A percentile compares a stretch with the other conserved stretches of the same genome.
Conservation (phyloP, 2,888 invertebrate species). For the Odontothrips loti region DNA sequence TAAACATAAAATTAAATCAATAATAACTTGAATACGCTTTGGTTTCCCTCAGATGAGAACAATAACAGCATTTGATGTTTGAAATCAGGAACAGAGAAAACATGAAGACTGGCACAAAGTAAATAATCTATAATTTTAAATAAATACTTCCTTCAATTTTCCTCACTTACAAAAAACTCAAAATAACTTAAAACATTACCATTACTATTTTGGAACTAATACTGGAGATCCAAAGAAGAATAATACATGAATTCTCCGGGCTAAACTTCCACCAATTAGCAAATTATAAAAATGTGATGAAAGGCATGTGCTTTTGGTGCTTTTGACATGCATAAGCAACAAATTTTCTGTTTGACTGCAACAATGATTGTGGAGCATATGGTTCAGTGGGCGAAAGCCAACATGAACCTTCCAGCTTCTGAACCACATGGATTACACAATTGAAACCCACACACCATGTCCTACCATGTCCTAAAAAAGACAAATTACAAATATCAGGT, state of each 20-base stretch:
- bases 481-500: too few species aligned
- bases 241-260: neutral
- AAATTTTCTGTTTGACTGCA: too few species aligned
- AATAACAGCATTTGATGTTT: neutral
- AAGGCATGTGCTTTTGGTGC: too few species aligned
- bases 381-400: too few species aligned
- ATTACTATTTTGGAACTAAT: neutral
- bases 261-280: too few species aligned
- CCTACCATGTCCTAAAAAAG: too few species aligned
- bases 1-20: conserved; percentile 10
- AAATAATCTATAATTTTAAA: neutral
- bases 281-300: too few species aligned
- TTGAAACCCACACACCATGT: too few species aligned
- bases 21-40: conserved; percentile 13
- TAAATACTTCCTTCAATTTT: neutral
- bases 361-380: too few species aligned
- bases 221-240: neutral
- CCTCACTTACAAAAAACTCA: neutral
- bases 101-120: conserved; percentile 7
- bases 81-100: neutral
- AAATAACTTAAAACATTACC: neutral
- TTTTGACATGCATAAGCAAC: too few species aligned
- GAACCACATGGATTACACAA: too few species aligned
- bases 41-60: conserved; percentile 13
- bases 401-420: too few species aligned